phyloP scores from a whole-genome alignment of 2,797 vertebrate genomes.

The Ibycter americanus region DNA sequence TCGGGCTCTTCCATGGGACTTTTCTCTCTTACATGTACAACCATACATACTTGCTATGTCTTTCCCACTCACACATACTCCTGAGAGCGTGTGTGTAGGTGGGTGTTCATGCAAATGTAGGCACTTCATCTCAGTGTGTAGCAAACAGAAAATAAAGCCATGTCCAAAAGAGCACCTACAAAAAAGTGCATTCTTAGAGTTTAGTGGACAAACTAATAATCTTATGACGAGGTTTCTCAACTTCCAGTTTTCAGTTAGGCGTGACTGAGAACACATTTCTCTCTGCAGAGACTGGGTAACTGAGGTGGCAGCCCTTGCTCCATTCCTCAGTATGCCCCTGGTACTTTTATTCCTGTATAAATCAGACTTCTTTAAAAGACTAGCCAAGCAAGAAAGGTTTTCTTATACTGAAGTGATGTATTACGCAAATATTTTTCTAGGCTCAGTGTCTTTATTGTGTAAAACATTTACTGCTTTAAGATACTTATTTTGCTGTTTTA shows the following conservation, averaged over 20 bases:
- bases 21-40: background rate
- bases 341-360: background rate
- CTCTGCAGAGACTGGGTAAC: background rate
- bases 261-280: background rate
- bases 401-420: background rate
- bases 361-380: background rate
- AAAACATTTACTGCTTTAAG: conserved; percentile 45
- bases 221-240: background rate
- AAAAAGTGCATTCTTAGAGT: background rate
- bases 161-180: background rate
- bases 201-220: background rate
- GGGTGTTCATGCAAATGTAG: background rate
- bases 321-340: background rate
- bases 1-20: background rate
- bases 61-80: background rate
- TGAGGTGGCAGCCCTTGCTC: background rate
- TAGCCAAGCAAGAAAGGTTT: background rate
- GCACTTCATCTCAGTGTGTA: background rate
- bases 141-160: background rate
- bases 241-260: background rate
- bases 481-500: conserved; percentile 52
- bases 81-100: background rate
- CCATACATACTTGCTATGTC: background rate
- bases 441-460: conserved; percentile 43
- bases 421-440: background rate